Evolutionary conservation across 92 coral and sea anemone genomes (phyloP).

Genomic region (Pocillopora grandis): DNA sequence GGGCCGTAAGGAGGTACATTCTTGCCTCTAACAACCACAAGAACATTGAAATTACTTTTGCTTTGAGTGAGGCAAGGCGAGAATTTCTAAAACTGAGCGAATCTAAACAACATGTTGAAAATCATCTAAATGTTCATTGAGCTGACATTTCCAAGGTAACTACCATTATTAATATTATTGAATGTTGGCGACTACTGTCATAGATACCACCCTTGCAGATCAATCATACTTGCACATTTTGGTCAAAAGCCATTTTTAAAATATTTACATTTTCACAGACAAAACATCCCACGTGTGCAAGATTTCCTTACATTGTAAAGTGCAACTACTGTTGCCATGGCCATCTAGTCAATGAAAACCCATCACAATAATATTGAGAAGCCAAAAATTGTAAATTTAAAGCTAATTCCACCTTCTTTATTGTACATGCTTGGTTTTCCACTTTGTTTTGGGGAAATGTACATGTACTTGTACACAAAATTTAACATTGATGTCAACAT

Average conservation of each 20-base stretch:
- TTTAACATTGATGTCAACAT: neutral
- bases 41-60: slow-evolving; percentile 68
- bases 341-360: neutral
- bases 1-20: slow-evolving; percentile 60
- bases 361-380: too few relatives aligned
- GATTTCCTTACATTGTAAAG: too few relatives aligned
- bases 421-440: neutral
- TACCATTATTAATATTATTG: neutral
- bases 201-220: neutral
- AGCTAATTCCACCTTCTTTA: neutral
- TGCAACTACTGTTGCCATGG: neutral
- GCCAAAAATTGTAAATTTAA: too few relatives aligned
- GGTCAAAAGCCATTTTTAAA: too few relatives aligned
- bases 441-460: slow-evolving; percentile 7
- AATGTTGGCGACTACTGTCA: slow-evolving; percentile 1
- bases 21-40: slow-evolving; percentile 62
- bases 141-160: slow-evolving; percentile 49
- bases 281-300: too few relatives aligned
- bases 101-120: slow-evolving; percentile 20
- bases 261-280: too few relatives aligned
- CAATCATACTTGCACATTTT: neutral
- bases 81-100: slow-evolving; percentile 51
- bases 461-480: neutral
- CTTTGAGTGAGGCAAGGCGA: slow-evolving; percentile 60
- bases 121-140: slow-evolving; percentile 20